Conservation (phyloP, 1,140 invertebrate species). For the Drosophila pectinifera region DNA sequence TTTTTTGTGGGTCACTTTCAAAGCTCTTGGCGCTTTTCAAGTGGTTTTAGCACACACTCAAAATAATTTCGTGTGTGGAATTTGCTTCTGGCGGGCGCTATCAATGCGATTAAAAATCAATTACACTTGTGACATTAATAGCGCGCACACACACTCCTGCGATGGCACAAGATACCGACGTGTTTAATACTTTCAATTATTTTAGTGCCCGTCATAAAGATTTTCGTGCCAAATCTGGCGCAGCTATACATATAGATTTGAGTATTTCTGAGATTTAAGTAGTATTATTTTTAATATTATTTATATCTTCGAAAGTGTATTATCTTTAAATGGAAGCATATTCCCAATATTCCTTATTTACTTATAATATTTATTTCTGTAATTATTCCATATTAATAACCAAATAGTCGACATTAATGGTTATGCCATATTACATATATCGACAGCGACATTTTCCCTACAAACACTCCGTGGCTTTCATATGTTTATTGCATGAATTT, state of each 20-base stretch:
- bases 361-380: background rate
- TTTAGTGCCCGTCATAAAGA: slow-evolving; percentile 5
- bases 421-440: background rate
- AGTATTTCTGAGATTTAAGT: background rate
- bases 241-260: background rate
- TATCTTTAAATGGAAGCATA: background rate
- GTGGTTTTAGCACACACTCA: slow-evolving; percentile 73
- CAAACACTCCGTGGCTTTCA: slow-evolving; percentile 7
- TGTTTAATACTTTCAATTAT: background rate
- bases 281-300: background rate
- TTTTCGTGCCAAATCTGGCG: background rate
- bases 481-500: slow-evolving; percentile 20
- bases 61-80: slow-evolving; percentile 69
- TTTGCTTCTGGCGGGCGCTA: slow-evolving; percentile 52
- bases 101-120: slow-evolving; percentile 82
- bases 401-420: background rate
- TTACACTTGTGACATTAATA: slow-evolving; percentile 81
- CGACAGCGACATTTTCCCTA: background rate
- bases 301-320: no score
- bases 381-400: background rate
- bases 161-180: background rate
- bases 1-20: slow-evolving; percentile 78
- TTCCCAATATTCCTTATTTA: background rate
- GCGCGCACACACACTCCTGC: slow-evolving; percentile 14
- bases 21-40: slow-evolving; percentile 62